Conservation (phyloP, 2,797 vertebrate genomes). For the Typhlichthys subterraneus region DNA sequence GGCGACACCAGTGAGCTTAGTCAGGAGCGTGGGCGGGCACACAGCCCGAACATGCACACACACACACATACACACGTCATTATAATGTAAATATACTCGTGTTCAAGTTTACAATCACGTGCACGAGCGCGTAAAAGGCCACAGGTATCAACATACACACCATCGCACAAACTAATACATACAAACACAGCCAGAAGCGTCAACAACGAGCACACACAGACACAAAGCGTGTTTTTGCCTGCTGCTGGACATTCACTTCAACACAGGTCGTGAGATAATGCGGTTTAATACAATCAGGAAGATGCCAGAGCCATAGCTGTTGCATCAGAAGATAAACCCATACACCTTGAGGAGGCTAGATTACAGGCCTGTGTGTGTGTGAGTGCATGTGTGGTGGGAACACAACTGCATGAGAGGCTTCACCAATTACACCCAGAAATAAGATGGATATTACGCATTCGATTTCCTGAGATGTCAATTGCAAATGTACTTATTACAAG, state of each 20-base stretch:
- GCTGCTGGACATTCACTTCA: slow-evolving; percentile 69
- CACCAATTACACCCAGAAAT: too few species aligned
- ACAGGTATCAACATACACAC: neutral
- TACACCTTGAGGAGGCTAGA: slow-evolving; percentile 71
- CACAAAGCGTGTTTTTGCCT: slow-evolving; percentile 41
- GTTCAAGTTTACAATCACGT: too few species aligned
- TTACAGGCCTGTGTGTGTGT: slow-evolving; percentile 50
- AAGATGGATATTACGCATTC: too few species aligned
- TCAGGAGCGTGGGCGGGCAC: neutral
- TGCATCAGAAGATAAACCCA: slow-evolving; percentile 74
- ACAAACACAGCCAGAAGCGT: neutral
- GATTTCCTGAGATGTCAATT: too few species aligned
- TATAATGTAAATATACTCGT: too few species aligned
- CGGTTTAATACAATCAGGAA: slow-evolving; percentile 72
- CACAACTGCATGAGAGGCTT: too few species aligned
- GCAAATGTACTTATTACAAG: too few species aligned
- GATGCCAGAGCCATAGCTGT: slow-evolving; percentile 56
- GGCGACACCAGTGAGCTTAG: neutral
- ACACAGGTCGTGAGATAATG: slow-evolving; percentile 66
- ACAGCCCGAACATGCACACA: neutral
- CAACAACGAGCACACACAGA: neutral
- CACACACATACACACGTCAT: slow-evolving; percentile 22
- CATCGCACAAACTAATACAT: neutral
- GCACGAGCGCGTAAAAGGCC: neutral
- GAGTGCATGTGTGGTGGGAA: neutral